Evolutionary conservation across 1,140 invertebrate genomes (phyloP), one percentile per base, ranked within the genome.

Genomic region (Aphidius gifuensis): DNA sequence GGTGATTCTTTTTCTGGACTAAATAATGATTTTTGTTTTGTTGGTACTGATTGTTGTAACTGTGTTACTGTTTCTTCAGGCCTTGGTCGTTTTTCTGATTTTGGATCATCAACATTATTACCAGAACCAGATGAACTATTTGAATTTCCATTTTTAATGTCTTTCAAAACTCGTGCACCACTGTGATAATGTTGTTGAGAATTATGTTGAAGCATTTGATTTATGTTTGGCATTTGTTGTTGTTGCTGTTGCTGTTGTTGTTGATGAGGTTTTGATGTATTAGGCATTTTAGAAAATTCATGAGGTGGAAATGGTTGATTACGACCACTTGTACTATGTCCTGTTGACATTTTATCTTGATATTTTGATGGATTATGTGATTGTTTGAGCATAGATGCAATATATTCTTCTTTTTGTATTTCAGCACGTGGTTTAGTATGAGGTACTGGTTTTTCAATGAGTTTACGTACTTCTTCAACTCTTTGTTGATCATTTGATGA

Each of bases 1-100:
- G 71, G 63, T 47, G 74, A 68, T 9, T 74, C 69, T 68, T 83
- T 82, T 59, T 84, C 83, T 0, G 84, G 85, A 53, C 83, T 85
- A 64, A 86, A 86, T 0, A 83, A 59, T 1, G 80, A 82, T 50
- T 72, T 79, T 3, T 76, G 71, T 56, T 74, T 73, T 0, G 51
- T 50, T 9, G 56, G 58, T 50, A 67, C 4, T 32, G 23, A 32
- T 32, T 32, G 66, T 6, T 67, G 64, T 5, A 68, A 62, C 42
- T 74, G 72, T 6, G 71, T 38, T 6, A 43, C 6, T 3, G 60
- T 42, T 9, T 58, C 60, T 3, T 64, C 70, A 9, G 61, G 68
- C 9, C 68, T 69, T 4, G 66, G 64, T 43, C 73, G 72, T 16
- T 73, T 74, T 6, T 78, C 70, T 9, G 58, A 49, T 51, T 73